Evolutionary conservation across 2,113 vertebrate genomes (phyloP), one percentile per base, ranked within the genome.

Genomic region (Tautogolabrus adspersus): DNA sequence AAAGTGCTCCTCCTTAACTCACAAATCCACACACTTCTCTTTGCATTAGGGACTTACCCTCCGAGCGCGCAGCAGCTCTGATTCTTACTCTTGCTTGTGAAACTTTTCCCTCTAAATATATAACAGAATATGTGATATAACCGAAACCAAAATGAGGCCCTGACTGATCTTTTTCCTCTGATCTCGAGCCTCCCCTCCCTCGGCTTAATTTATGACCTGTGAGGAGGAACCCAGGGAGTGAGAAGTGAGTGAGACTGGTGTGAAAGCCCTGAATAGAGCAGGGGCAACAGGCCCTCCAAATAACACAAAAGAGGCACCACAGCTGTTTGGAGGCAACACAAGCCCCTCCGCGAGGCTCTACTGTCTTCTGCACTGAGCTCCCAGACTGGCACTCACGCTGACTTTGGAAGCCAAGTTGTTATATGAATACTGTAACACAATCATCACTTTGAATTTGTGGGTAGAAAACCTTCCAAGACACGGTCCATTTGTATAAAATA

Each of bases 161-260:
- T 90, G 88, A 90, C 90, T 92, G 89, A 89, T 92, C 89, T 90
- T 91, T 91, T 90, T 84, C 65, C 76, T 87, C 84, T 90, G 79
- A 90, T 91, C 85, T 85, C 70, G 21, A 82, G 77, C 78, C 65
- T 72, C 69, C 77, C 75, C 69, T 74, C 84, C 84, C 85, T 90
- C 77, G 0, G 84, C 79, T 78, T 94, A 94, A 94, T 94, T 93
- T 94, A 94, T 94, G 93, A 92, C 87, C 91, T 92, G 93, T 81
- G 90, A 93, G 91, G 85, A 91, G 87, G 75, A 90, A 87, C 91
- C 91, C 90, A 86, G 87, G 81, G 91, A 93, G 92, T 92, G 93
- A 94, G 93, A 94, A 94, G 92, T 93, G 93, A 93, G 91, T 92
- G 90, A 91, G 92, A 91, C 90, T 89, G 91, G 92, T 93, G 91